These are phyloP conservation scores for Remorina albescens DNA, from an alignment of 2,797 vertebrate species.

Conservation along the genomic window DNA sequence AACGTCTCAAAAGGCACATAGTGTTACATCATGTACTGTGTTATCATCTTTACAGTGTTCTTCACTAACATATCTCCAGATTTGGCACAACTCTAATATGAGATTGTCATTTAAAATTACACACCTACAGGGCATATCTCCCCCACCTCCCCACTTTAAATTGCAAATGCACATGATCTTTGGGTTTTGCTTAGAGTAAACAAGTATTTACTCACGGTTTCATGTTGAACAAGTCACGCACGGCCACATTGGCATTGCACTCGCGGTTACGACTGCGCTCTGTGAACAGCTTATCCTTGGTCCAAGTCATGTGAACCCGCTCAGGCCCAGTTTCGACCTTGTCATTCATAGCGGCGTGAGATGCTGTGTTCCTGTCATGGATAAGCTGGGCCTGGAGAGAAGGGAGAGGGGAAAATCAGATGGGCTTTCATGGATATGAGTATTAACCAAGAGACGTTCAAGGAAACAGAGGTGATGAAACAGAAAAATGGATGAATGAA, in stretches of 20 bases:
- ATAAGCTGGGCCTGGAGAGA: constrained; percentile 92
- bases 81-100: not conserved
- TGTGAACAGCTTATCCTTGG: constrained; percentile 91
- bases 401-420: constrained; percentile 10
- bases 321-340: constrained; percentile 82
- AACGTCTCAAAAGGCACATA: constrained; percentile 52
- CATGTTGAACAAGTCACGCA: constrained; percentile 95
- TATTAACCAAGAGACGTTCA: not conserved
- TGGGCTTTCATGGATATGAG: not conserved
- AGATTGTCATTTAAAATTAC: not conserved
- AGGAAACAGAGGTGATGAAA: not conserved
- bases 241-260: constrained; percentile 77
- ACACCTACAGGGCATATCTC: not conserved
- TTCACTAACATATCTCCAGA: not conserved
- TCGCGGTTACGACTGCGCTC: constrained; percentile 91
- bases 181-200: not conserved
- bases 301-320: constrained; percentile 98
- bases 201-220: constrained; percentile 90
- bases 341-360: constrained; percentile 82
- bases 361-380: constrained; percentile 94
- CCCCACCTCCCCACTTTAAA: not conserved
- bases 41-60: not conserved
- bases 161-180: not conserved
- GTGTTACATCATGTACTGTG: constrained; percentile 7
- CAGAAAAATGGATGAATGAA: not conserved